Evolutionary conservation across 2,888 invertebrate species (phyloP).

Genomic region (Leucoma salicis): DNA sequence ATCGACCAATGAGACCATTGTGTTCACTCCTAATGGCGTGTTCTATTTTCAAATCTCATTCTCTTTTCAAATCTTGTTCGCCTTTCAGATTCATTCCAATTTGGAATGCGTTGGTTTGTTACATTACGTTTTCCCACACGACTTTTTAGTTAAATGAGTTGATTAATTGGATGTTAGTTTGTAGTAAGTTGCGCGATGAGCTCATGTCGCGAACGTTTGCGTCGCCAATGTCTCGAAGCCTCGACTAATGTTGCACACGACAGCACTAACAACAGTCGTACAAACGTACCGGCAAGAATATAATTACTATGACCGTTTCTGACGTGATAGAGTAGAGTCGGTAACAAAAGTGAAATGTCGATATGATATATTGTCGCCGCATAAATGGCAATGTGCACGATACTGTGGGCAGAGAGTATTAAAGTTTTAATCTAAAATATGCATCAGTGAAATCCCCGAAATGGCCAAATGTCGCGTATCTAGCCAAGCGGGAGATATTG

Average conservation of each 20-base stretch:
- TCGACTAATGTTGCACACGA: conserved; percentile 12
- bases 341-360: conserved; percentile 43
- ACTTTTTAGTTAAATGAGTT: conserved; percentile 76
- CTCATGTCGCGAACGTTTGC: conserved; percentile 15
- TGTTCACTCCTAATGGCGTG: conserved; percentile 80
- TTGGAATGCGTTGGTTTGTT: conserved; percentile 76
- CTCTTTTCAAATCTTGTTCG: conserved; percentile 79
- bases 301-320: conserved; percentile 37
- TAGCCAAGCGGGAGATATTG: conserved; percentile 74
- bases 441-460: conserved; percentile 73
- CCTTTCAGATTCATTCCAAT: conserved; percentile 81
- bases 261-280: conserved; percentile 16
- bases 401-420: conserved; percentile 51
- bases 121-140: conserved; percentile 74
- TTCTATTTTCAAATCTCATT: conserved; percentile 82
- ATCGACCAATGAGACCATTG: conserved; percentile 82
- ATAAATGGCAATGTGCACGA: conserved; percentile 43
- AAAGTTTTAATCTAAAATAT: conserved; percentile 76
- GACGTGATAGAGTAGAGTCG: conserved; percentile 42
- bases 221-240: conserved; percentile 10
- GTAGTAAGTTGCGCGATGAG: conserved; percentile 27
- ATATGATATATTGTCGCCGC: conserved; percentile 49
- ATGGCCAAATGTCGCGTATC: conserved; percentile 73
- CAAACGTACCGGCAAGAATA: conserved; percentile 27
- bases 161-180: conserved; percentile 75